A percentile compares a stretch with the other conserved stretches of the same genome.
These are phyloP conservation scores for Rambutsinella grinnellia DNA, from an alignment of 2,888 invertebrate genomes.

Conservation along the genomic window DNA sequence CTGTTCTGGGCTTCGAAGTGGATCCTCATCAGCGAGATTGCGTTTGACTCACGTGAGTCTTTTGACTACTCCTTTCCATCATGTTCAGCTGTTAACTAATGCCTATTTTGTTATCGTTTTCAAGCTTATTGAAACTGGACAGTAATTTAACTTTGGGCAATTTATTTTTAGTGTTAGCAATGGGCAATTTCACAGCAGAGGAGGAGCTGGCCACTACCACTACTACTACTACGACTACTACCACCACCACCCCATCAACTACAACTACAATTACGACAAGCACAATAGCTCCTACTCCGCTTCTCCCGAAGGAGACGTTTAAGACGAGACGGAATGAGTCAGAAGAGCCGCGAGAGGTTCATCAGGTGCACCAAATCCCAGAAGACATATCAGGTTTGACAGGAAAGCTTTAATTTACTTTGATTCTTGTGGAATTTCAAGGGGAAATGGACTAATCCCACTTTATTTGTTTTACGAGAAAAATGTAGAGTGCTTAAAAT, in stretches of 20 bases:
- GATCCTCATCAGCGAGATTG: slow-evolving; percentile 91
- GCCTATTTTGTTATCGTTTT: too few species aligned
- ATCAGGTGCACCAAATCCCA: slow-evolving; percentile 50
- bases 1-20: slow-evolving; percentile 85
- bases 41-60: slow-evolving; percentile 83
- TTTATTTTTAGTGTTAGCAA: slow-evolving; percentile 41
- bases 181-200: slow-evolving; percentile 56
- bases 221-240: not conserved
- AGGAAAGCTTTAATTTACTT: slow-evolving; percentile 23
- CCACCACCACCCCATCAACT: not conserved
- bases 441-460: not conserved
- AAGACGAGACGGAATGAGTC: slow-evolving; percentile 44
- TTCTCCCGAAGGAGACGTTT: slow-evolving; percentile 40
- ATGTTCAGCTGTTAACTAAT: too few species aligned
- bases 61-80: slow-evolving; percentile 25
- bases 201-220: not conserved
- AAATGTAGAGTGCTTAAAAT: too few species aligned
- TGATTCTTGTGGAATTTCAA: slow-evolving; percentile 13
- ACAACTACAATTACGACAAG: not conserved
- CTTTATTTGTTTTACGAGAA: not conserved
- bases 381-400: slow-evolving; percentile 60
- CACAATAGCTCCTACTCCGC: not conserved
- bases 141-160: too few species aligned
- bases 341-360: slow-evolving; percentile 45
- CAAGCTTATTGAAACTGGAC: too few species aligned